A percentile compares a stretch with the other conserved stretches of the same genome.
Conservation (phyloP, 2,797 vertebrate species). For the Naso thynnoides region DNA sequence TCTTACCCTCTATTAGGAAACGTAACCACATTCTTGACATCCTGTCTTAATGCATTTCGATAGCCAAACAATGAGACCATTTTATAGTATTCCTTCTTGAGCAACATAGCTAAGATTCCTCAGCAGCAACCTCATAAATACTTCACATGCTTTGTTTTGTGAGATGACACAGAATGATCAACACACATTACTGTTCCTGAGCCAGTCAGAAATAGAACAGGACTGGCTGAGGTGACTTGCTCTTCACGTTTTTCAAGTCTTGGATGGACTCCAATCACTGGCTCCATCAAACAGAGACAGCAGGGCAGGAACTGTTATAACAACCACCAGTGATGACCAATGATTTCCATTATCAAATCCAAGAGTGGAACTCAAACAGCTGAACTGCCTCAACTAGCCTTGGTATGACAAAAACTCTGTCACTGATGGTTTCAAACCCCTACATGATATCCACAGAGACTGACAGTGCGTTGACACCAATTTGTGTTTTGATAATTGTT, state of each 20-base stretch:
- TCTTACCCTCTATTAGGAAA: constrained; percentile 9
- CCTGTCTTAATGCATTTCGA: constrained; percentile 15
- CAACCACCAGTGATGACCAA: constrained; percentile 31
- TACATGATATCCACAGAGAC: background rate
- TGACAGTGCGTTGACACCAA: background rate
- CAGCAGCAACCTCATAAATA: constrained; percentile 66
- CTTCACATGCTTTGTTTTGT: constrained; percentile 57
- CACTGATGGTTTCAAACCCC: background rate
- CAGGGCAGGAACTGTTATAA: constrained; percentile 44
- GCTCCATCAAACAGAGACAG: constrained; percentile 37
- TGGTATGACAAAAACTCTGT: constrained; percentile 5
- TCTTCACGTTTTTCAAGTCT: constrained; percentile 83
- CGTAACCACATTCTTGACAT: background rate
- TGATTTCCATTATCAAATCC: constrained; percentile 31
- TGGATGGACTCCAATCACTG: constrained; percentile 58
- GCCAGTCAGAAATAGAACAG: constrained; percentile 56
- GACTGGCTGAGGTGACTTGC: constrained; percentile 71
- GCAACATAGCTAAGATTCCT: constrained; percentile 75
- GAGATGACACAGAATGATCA: constrained; percentile 55
- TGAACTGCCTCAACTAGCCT: background rate
- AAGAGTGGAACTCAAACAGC: constrained; percentile 32
- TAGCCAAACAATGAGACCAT: constrained; percentile 20
- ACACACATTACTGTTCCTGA: constrained; percentile 57
- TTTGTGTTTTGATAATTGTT: background rate
- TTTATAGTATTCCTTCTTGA: constrained; percentile 30